Conservation (phyloP, 2,113 vertebrate species). For the Conger conger region DNA sequence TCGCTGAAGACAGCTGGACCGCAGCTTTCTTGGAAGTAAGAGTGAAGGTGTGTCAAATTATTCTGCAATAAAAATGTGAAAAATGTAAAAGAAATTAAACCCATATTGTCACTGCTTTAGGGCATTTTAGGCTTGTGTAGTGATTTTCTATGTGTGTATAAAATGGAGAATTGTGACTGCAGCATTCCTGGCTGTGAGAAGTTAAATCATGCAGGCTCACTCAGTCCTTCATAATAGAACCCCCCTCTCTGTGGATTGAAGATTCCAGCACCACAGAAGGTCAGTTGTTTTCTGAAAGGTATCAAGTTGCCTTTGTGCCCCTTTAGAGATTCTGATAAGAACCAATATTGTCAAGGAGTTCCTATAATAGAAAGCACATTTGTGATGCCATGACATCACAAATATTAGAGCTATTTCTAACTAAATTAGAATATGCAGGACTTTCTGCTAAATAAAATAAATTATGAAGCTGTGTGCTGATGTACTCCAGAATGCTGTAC, state of each 20-base stretch:
- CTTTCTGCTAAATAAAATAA: not conserved
- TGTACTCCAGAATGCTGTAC: no score
- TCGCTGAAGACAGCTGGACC: not conserved
- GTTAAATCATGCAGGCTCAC: not conserved
- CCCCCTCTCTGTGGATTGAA: not conserved
- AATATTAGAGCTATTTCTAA: not conserved
- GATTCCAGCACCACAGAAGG: constrained; percentile 1
- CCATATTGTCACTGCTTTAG: not conserved
- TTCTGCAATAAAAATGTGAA: not conserved
- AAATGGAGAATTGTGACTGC: not conserved
- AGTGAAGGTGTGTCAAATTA: not conserved
- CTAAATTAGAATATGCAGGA: no score
- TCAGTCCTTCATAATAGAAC: not conserved
- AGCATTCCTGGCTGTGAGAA: not conserved
- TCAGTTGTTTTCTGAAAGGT: not conserved
- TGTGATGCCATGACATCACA: not conserved
- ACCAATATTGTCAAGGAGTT: not conserved
- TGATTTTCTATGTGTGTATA: not conserved
- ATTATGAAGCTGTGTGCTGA: not conserved
- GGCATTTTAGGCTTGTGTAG: not conserved
- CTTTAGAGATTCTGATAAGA: not conserved
- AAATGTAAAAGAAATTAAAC: not conserved
- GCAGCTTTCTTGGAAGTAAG: not conserved
- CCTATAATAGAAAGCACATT: not conserved
- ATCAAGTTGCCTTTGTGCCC: constrained; percentile 1